Evolutionary conservation across 2,888 invertebrate species (phyloP).

Genomic region (Rosalia funebris): DNA sequence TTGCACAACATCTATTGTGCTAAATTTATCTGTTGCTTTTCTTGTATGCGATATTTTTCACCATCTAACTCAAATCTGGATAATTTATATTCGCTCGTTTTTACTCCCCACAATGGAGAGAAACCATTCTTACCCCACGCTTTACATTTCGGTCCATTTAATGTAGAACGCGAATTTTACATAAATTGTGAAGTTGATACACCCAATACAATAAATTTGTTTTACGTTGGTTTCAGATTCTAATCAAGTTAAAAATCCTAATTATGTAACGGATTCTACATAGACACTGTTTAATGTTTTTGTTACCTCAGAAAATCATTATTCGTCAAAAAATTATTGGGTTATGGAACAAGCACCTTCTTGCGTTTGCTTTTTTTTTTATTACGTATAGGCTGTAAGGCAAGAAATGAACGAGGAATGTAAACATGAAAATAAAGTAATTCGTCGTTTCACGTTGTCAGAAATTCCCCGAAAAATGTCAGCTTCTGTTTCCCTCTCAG

Average conservation of each 20-base stretch:
- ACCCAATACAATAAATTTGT: neutral
- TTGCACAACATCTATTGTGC: neutral
- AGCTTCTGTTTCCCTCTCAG: neutral
- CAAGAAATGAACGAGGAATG: neutral
- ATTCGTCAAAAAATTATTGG: neutral
- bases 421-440: constrained; percentile 9
- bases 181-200: constrained; percentile 5
- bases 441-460: constrained; percentile 2
- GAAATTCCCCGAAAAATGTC: constrained; percentile 3
- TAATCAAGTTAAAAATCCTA: constrained; percentile 5
- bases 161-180: constrained; percentile 10
- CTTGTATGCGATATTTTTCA: constrained; percentile 2
- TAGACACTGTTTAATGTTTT: too few species aligned
- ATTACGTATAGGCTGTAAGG: neutral
- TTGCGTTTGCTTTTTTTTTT: neutral
- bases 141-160: constrained; percentile 9
- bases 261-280: constrained; percentile 3
- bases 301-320: neutral
- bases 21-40: neutral
- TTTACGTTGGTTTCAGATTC: neutral
- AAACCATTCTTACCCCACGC: constrained; percentile 6
- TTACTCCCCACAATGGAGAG: constrained; percentile 4
- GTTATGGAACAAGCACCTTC: neutral
- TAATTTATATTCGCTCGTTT: constrained; percentile 12
- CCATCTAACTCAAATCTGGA: constrained; percentile 1